Evolutionary conservation across 2,113 vertebrate genomes (phyloP).

Genomic region (Hiodon tergisus): DNA sequence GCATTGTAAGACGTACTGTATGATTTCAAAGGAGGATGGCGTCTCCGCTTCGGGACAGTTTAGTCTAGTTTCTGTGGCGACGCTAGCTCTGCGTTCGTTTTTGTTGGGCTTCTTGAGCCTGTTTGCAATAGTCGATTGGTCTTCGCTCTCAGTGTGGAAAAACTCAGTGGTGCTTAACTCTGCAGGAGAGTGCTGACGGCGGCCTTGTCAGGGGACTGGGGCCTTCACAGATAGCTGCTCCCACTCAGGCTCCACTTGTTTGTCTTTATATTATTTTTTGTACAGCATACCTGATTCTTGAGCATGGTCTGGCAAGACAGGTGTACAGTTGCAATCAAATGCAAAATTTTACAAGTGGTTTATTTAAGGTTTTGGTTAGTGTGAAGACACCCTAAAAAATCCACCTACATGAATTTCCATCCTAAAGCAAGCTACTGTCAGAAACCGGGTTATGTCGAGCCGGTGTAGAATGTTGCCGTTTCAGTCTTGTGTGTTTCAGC

Average conservation of each 20-base stretch:
- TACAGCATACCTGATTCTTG: conserved; percentile 25
- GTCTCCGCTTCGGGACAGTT: not conserved
- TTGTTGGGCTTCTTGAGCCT: conserved; percentile 57
- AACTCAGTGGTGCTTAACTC: conserved; percentile 28
- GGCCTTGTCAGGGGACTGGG: conserved; percentile 15
- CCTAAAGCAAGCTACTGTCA: too few relatives aligned
- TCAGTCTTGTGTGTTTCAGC: too few relatives aligned
- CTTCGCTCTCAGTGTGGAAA: conserved; percentile 32
- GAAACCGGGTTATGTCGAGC: too few relatives aligned
- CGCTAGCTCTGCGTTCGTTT: not conserved
- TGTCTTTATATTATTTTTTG: conserved; percentile 28
- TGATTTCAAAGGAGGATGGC: not conserved
- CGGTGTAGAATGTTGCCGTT: not conserved
- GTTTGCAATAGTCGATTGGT: conserved; percentile 58
- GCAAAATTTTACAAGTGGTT: conserved; percentile 32
- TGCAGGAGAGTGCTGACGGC: not conserved
- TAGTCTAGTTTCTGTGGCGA: not conserved
- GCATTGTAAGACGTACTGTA: not conserved
- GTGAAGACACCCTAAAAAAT: too few relatives aligned
- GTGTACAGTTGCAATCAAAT: conserved; percentile 30
- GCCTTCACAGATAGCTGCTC: conserved; percentile 46
- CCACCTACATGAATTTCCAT: not conserved
- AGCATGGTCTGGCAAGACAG: conserved; percentile 28
- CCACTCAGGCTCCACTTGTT: conserved; percentile 38
- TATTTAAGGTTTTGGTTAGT: conserved; percentile 23